These are phyloP conservation scores for Drosophila atripex DNA, from an alignment of 2,888 invertebrate genomes.

Conservation along the genomic window DNA sequence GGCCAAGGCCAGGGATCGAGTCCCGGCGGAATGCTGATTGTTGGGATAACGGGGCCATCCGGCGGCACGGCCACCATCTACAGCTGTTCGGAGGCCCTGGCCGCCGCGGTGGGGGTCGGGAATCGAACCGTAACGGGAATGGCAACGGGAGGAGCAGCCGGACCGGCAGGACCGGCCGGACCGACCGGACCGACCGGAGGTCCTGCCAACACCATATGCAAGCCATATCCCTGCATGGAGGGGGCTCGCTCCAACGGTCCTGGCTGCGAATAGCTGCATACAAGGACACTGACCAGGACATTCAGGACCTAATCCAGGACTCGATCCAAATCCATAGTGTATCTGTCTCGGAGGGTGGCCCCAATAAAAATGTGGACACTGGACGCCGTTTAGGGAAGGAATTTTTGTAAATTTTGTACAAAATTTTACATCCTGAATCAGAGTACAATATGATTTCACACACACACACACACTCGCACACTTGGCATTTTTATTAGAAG, in stretches of 20 bases:
- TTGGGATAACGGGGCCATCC: constrained; percentile 22
- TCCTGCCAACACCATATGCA: not conserved
- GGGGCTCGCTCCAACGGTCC: not conserved
- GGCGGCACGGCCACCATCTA: constrained; percentile 27
- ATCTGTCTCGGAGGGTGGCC: too few relatives aligned
- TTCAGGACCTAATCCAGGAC: not conserved
- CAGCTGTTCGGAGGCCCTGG: constrained; percentile 14
- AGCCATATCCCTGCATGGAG: constrained; percentile 28
- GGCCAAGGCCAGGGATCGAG: not conserved
- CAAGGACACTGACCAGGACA: not conserved
- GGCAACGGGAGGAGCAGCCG: constrained; percentile 4
- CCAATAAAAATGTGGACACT: too few relatives aligned
- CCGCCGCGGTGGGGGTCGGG: constrained; percentile 7
- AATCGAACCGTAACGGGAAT: not conserved
- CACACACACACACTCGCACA: not conserved
- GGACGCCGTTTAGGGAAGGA: too few relatives aligned
- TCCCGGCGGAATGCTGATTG: constrained; percentile 16
- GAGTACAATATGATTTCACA: not conserved
- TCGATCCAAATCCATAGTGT: too few relatives aligned
- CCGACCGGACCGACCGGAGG: not conserved
- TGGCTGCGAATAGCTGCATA: not conserved
- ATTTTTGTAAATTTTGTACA: not conserved
- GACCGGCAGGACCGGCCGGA: not conserved
- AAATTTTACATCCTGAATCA: not conserved
- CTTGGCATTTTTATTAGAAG: not conserved